Conservation (phyloP, 2,113 vertebrate genomes). For the Ageneiosus marmoratus region DNA sequence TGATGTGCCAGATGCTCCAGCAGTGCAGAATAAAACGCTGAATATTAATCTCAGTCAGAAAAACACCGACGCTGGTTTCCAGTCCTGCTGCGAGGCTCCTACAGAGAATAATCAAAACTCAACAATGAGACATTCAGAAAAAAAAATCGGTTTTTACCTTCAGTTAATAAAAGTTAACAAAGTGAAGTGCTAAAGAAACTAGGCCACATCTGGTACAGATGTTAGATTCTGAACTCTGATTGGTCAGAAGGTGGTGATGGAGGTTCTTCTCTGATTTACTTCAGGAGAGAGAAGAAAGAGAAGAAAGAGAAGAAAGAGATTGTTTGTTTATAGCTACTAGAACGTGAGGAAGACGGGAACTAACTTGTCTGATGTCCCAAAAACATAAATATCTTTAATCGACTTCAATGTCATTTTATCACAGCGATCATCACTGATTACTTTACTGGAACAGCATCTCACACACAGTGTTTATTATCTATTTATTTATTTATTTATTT, state of each 20-base stretch:
- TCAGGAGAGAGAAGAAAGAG: too few relatives aligned
- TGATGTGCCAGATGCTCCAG: slow-evolving; percentile 38
- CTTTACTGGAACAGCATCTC: not conserved
- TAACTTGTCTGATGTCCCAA: not conserved
- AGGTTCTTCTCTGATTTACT: not conserved
- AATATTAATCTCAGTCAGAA: slow-evolving; percentile 33
- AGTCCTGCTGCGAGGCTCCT: slow-evolving; percentile 9
- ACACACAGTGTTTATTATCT: not conserved
- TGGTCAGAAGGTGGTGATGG: not conserved
- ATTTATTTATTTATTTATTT: not conserved
- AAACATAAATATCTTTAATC: not conserved
- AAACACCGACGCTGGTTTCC: not conserved
- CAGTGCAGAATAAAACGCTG: slow-evolving; percentile 14
- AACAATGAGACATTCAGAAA: not conserved
- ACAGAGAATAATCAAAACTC: slow-evolving; percentile 11
- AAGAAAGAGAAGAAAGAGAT: too few relatives aligned
- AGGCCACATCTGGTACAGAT: too few relatives aligned
- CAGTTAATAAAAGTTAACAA: not conserved
- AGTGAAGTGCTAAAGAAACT: not conserved
- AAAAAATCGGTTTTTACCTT: not conserved
- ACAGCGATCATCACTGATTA: not conserved
- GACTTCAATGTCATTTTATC: not conserved
- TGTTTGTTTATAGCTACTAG: not conserved
- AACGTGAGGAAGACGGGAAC: not conserved
- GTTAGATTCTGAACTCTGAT: not conserved